A percentile compares a stretch with the other conserved stretches of the same genome.
phyloP scores from a whole-genome alignment of 2,113 vertebrate genomes.

The Odobenus rosmarus region DNA sequence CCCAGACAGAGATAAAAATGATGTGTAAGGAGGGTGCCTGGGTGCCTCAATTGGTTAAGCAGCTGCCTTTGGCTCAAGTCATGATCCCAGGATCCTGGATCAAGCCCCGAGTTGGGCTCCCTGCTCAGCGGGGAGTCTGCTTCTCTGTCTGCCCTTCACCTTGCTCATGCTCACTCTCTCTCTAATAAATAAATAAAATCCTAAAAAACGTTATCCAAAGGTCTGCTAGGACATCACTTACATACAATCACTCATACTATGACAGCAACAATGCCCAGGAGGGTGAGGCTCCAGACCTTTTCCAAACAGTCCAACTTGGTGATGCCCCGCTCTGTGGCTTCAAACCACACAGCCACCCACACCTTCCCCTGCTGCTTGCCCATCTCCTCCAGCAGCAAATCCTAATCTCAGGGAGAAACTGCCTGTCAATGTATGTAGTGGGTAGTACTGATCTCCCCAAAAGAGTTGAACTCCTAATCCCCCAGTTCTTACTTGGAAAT shows the following conservation, averaged over 20 bases:
- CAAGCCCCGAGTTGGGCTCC: no score
- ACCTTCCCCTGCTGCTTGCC: rapidly evolving
- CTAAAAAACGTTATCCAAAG: neutral
- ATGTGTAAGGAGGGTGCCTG: rapidly evolving
- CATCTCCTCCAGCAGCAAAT: neutral
- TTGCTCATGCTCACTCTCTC: no score
- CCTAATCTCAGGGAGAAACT: neutral
- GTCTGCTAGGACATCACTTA: no score
- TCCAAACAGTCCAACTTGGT: neutral
- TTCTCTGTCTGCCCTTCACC: no score
- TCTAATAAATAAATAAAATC: no score
- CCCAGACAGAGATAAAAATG: neutral
- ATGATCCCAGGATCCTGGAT: neutral
- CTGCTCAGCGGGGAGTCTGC: no score
- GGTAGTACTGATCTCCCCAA: neutral
- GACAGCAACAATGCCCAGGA: neutral
- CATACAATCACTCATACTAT: rapidly evolving
- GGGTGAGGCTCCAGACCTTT: neutral
- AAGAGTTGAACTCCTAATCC: neutral
- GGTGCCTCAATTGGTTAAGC: no score
- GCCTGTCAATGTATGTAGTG: rapidly evolving
- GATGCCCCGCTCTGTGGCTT: neutral
- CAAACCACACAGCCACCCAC: neutral
- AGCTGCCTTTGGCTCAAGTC: neutral
- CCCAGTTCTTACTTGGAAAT: neutral